Evolutionary conservation across 2,797 vertebrate genomes (phyloP).

Genomic region (Falco columbarius): DNA sequence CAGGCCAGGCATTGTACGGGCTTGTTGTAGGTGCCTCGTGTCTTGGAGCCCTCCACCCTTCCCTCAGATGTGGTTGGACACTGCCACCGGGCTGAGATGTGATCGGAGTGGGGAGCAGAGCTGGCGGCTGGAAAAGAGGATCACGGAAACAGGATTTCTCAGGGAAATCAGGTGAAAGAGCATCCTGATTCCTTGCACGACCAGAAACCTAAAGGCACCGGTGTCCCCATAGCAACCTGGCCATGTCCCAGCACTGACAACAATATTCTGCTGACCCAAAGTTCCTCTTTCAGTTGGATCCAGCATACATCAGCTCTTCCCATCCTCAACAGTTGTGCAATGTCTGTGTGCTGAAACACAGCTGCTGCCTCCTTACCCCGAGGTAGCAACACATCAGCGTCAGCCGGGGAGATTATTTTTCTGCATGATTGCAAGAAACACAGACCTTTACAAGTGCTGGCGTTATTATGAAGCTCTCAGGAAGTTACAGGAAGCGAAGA

Average conservation of each 20-base stretch:
- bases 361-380: neutral
- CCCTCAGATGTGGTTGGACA: neutral
- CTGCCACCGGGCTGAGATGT: neutral
- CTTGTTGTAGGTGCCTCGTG: neutral
- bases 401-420: neutral
- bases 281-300: neutral
- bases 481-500: neutral
- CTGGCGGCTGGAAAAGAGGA: neutral
- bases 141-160: neutral
- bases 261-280: neutral
- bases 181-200: neutral
- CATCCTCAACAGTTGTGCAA: neutral
- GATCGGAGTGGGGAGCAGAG: rapidly evolving
- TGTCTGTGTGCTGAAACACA: neutral
- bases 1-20: neutral
- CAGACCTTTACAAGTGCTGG: neutral
- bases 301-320: neutral
- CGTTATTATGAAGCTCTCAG: neutral
- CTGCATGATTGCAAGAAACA: neutral
- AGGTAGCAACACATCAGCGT: neutral
- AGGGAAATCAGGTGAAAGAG: neutral
- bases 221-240: neutral
- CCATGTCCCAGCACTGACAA: neutral
- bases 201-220: neutral
- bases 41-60: neutral